Evolutionary conservation across 2,113 vertebrate species (phyloP).

Genomic region (Phoenicopterus ruber): DNA sequence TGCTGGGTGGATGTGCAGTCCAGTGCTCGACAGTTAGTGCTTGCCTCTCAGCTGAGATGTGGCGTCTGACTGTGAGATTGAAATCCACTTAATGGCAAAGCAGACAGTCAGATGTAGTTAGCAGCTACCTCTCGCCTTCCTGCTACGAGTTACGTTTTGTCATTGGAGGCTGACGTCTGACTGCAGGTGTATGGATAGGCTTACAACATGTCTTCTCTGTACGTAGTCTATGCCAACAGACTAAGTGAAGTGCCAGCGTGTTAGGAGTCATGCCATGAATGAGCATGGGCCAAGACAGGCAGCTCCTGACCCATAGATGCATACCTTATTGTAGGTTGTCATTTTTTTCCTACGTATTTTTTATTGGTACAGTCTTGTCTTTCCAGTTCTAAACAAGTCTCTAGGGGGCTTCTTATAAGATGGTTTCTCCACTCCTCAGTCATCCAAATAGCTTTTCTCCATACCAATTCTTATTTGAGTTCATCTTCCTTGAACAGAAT

Average conservation of each 20-base stretch:
- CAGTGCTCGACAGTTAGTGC: not conserved
- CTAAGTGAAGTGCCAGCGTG: not conserved
- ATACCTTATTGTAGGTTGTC: not conserved
- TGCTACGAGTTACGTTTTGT: not conserved
- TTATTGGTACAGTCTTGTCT: not conserved
- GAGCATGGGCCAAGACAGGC: not conserved
- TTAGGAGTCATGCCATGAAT: not conserved
- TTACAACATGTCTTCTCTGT: not conserved
- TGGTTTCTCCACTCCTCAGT: not conserved
- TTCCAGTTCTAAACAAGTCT: not conserved
- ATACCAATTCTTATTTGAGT: not conserved
- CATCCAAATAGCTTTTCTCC: not conserved
- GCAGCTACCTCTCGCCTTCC: not conserved
- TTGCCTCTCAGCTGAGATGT: not conserved
- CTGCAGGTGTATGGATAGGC: not conserved
- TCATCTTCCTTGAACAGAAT: not conserved
- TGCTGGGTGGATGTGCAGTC: not conserved
- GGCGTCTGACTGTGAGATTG: not conserved
- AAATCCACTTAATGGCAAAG: not conserved
- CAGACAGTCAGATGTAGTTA: not conserved
- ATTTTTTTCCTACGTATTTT: not conserved
- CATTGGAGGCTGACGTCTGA: not conserved
- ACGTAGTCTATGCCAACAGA: not conserved
- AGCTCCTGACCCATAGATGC: not conserved
- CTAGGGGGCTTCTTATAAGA: not conserved